Conservation (phyloP, 2,113 vertebrate species). For the Tragelaphus buxtoni region DNA sequence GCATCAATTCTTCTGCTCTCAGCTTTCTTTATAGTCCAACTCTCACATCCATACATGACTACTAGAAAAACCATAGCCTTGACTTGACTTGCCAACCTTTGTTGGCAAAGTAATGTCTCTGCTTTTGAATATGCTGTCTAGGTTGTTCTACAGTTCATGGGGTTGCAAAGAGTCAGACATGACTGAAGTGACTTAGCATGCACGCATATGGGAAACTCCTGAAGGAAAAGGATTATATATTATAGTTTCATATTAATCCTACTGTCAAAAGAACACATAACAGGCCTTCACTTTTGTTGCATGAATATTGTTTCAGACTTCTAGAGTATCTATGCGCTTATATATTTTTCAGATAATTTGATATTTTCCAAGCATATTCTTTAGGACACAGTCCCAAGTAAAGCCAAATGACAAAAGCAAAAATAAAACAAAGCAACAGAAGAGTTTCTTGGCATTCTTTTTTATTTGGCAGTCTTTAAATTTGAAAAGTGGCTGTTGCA, state of each 20-base stretch:
- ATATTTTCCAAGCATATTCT: neutral
- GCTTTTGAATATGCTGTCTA: neutral
- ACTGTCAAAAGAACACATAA: neutral
- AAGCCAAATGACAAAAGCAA: neutral
- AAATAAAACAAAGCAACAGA: neutral
- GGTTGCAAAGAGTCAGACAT: neutral
- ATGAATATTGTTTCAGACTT: neutral
- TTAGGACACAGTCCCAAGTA: neutral
- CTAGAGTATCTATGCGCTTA: neutral
- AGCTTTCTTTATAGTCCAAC: neutral
- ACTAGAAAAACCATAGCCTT: neutral
- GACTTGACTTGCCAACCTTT: neutral
- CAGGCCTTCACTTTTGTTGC: neutral
- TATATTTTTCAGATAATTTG: neutral
- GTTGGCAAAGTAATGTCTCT: neutral
- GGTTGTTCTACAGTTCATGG: neutral
- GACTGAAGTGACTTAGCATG: neutral
- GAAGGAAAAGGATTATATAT: neutral
- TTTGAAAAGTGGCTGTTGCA: neutral
- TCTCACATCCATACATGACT: neutral
- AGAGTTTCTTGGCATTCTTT: neutral
- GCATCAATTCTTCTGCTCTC: neutral
- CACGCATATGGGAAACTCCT: neutral
- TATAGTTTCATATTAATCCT: neutral
- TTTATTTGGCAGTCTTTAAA: neutral